Percentiles rank a stretch among this genome's conserved stretches.
phyloP scores from a whole-genome alignment of 2,797 vertebrate genomes.

The Cossypha niveicapilla region DNA sequence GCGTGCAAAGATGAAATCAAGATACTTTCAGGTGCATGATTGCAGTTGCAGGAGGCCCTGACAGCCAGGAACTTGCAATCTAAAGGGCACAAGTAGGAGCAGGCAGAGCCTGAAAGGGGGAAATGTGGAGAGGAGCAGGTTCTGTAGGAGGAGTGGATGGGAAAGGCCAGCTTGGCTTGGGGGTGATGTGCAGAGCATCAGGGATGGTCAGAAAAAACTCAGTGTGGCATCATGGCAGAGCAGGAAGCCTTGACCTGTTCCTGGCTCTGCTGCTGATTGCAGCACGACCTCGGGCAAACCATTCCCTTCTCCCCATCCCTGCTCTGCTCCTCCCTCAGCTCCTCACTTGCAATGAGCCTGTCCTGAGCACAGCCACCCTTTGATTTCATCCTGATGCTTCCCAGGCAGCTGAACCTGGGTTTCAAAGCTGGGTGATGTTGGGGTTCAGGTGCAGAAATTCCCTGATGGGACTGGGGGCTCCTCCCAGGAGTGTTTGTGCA shows the following conservation, averaged over 20 bases:
- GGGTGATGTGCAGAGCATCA: accelerated
- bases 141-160: background rate
- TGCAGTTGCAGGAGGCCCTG: background rate
- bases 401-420: accelerated
- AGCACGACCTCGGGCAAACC: background rate
- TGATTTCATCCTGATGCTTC: background rate
- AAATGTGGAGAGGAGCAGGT: background rate
- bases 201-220: background rate
- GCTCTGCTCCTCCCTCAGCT: background rate
- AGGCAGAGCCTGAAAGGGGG: background rate
- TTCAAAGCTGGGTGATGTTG: background rate
- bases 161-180: background rate
- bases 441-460: background rate
- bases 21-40: background rate
- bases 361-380: background rate
- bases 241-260: background rate
- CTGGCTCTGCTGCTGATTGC: background rate
- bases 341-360: background rate
- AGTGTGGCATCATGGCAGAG: background rate
- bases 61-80: background rate
- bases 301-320: background rate
- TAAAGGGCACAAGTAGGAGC: background rate
- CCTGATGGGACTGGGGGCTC: accelerated
- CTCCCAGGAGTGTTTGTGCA: background rate
- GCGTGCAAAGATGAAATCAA: background rate